Evolutionary conservation across 2,113 vertebrate species (phyloP).

Genomic region (Corydoras sp.): DNA sequence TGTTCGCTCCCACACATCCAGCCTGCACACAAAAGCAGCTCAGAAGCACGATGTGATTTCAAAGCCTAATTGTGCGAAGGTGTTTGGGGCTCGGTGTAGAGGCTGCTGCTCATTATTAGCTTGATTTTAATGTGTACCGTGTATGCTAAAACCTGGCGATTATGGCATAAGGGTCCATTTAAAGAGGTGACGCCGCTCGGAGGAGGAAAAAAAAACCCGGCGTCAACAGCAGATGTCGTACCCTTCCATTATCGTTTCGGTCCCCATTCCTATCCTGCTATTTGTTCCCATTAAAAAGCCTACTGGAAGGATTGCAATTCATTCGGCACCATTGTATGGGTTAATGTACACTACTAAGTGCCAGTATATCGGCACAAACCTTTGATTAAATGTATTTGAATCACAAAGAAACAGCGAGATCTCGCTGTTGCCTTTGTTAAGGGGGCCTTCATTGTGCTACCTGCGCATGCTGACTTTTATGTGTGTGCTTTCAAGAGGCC

Average conservation of each 20-base stretch:
- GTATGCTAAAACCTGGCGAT: slow-evolving; percentile 41
- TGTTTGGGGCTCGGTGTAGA: slow-evolving; percentile 31
- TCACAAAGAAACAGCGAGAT: slow-evolving; percentile 74
- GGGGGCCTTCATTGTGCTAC: slow-evolving; percentile 62
- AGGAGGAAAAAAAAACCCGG: slow-evolving; percentile 51
- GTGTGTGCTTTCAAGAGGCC: slow-evolving; percentile 55
- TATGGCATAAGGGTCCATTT: slow-evolving; percentile 53
- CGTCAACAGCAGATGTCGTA: slow-evolving; percentile 58
- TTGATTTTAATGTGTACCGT: slow-evolving; percentile 35
- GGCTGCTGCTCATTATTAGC: slow-evolving; percentile 26
- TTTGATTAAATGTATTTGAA: slow-evolving; percentile 78
- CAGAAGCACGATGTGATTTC: slow-evolving; percentile 32
- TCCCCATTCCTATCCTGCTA: slow-evolving; percentile 60
- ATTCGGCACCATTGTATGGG: slow-evolving; percentile 60
- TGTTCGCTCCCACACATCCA: not conserved
- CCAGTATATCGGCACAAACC: slow-evolving; percentile 70
- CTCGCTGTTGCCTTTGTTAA: slow-evolving; percentile 61
- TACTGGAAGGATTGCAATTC: slow-evolving; percentile 61
- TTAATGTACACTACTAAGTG: slow-evolving; percentile 75
- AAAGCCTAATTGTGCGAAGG: slow-evolving; percentile 36
- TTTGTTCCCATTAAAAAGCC: slow-evolving; percentile 56
- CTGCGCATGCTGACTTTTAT: slow-evolving; percentile 62
- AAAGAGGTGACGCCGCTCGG: slow-evolving; percentile 49
- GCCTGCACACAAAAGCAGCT: slow-evolving; percentile 10
- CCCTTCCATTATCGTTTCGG: slow-evolving; percentile 64